Base-by-base conservation (phyloP, 1,140 invertebrate species). In the Leucophenga varia region DNA sequence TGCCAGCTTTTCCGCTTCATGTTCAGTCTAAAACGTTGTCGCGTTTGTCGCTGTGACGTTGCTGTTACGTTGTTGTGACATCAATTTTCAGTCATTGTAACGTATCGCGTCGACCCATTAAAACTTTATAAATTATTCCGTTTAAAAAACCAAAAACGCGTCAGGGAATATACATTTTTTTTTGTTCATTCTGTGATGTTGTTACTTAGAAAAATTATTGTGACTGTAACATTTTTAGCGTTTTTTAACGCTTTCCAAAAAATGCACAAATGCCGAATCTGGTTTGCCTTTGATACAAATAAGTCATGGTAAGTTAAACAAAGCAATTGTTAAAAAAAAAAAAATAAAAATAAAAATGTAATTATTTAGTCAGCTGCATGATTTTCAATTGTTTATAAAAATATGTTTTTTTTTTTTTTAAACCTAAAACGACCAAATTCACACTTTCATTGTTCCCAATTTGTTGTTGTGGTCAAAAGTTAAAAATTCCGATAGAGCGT, bases 291-390 rank as follows among this genome's bases (percentile, higher is more conserved):
- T 73, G 51, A 70, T 73, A 68, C 70, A 73, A 64, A 70, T 72
- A 54, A 73, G 70, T 70, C 70, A 73, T 57, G 70, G 70, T 73
- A 56, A 69, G 70, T 57, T 70, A 55, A 59, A 60, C 64, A 67
- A 52, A n/a, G n/a, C n/a, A n/a, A n/a, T n/a, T n/a, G n/a, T n/a
- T n/a, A n/a, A n/a, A n/a, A n/a, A n/a, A n/a, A n/a, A n/a, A n/a
- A n/a, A n/a, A n/a, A n/a, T n/a, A n/a, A n/a, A n/a, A n/a, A n/a
- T n/a, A n/a, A n/a, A n/a, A n/a, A n/a, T n/a, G n/a, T n/a, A n/a
- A n/a, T n/a, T n/a, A n/a, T n/a, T n/a, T n/a, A n/a, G n/a, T n/a
- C n/a, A n/a, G n/a, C n/a, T n/a, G n/a, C n/a, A n/a, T n/a, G n/a
- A n/a, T n/a, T n/a, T n/a, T n/a, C n/a, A n/a, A n/a, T n/a, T n/a